Evolutionary conservation across 2,888 invertebrate species (phyloP).

Genomic region (Erannis defoliaria): DNA sequence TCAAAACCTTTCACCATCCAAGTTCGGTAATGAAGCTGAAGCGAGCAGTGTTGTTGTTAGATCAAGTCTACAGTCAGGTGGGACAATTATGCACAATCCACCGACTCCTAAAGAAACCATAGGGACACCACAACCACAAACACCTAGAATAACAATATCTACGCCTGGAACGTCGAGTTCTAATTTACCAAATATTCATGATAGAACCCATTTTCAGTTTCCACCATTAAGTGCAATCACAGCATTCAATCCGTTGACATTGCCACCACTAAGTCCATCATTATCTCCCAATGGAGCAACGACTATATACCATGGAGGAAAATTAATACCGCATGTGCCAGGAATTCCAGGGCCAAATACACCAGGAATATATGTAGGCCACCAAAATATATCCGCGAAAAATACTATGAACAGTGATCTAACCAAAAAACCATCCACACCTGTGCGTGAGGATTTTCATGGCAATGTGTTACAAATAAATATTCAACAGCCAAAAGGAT

Average conservation of each 20-base stretch:
- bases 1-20: slow-evolving; percentile 80
- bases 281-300: slow-evolving; percentile 86
- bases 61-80: slow-evolving; percentile 93
- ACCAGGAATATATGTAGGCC: slow-evolving; percentile 75
- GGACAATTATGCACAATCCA: slow-evolving; percentile 90
- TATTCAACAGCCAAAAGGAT: slow-evolving; percentile 54
- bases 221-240: slow-evolving; percentile 90
- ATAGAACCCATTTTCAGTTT: slow-evolving; percentile 87
- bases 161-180: slow-evolving; percentile 84
- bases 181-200: slow-evolving; percentile 83
- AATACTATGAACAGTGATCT: slow-evolving; percentile 56
- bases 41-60: slow-evolving; percentile 91
- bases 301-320: slow-evolving; percentile 89
- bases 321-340: slow-evolving; percentile 94
- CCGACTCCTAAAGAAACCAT: slow-evolving; percentile 81
- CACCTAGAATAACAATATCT: slow-evolving; percentile 85
- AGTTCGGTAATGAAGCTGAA: slow-evolving; percentile 77
- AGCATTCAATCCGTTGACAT: slow-evolving; percentile 89
- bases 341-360: slow-evolving; percentile 95
- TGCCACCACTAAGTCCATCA: slow-evolving; percentile 84
- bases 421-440: slow-evolving; percentile 50
- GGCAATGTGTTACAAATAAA: slow-evolving; percentile 52
- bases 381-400: slow-evolving; percentile 58
- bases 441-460: slow-evolving; percentile 58
- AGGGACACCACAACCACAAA: slow-evolving; percentile 77